phyloP scores from a whole-genome alignment of 1,140 invertebrate genomes.

The Drosophila willistoni region DNA sequence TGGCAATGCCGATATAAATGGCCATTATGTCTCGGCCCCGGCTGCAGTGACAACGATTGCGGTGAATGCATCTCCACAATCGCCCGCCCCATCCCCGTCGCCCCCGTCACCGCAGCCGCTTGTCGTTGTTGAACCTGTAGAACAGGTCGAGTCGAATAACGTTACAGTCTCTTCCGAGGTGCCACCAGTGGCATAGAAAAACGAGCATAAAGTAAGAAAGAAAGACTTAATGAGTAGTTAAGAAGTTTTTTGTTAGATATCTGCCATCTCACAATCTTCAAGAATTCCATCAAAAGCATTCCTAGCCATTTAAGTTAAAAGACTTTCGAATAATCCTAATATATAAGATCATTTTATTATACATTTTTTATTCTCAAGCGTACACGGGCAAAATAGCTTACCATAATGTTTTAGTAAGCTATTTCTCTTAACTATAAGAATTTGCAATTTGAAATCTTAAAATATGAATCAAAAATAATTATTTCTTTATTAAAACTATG shows the following conservation, averaged over 20 bases:
- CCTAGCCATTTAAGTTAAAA: constrained; percentile 47
- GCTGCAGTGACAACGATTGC: constrained; percentile 74
- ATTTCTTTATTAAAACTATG: background rate
- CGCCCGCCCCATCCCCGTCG: constrained; percentile 23
- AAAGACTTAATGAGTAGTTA: constrained; percentile 57
- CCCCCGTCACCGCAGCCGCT: constrained; percentile 40
- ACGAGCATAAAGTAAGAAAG: constrained; percentile 23
- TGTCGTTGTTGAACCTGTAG: constrained; percentile 70
- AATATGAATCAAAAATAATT: constrained; percentile 5
- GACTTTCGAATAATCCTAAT: background rate
- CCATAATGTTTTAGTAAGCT: background rate
- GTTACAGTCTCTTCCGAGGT: constrained; percentile 65
- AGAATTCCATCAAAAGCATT: constrained; percentile 54
- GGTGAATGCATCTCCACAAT: constrained; percentile 54
- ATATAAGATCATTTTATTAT: constrained; percentile 9
- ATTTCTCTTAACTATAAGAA: constrained; percentile 10
- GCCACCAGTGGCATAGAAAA: constrained; percentile 68
- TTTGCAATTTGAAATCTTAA: constrained; percentile 2
- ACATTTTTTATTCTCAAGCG: constrained; percentile 5
- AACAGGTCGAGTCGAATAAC: constrained; percentile 76
- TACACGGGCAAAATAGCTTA: background rate
- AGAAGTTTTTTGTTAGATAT: constrained; percentile 49
- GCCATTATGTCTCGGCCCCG: constrained; percentile 49
- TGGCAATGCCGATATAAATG: constrained; percentile 56
- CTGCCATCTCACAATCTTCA: constrained; percentile 44